Base-by-base conservation (phyloP, 2,113 vertebrate species). In the Cettia cetti region DNA sequence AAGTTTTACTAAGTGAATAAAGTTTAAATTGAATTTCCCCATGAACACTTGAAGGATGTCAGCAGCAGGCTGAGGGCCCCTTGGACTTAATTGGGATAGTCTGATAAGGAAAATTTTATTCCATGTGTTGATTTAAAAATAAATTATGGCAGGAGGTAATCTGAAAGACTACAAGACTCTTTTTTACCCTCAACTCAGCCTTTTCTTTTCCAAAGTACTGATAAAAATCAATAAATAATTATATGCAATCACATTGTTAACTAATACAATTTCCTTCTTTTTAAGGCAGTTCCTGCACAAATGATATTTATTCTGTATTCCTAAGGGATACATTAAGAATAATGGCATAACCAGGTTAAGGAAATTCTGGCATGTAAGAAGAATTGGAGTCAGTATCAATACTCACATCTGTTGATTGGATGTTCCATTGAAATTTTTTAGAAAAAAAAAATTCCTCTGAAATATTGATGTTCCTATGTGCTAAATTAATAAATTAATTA, bases 11-110 rank as follows among this genome's bases (percentile, higher is more conserved):
- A 30, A 57, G 56, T 37, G 77, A 88, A 33, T 61, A 40, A 88
- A 82, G 70, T 63, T 88, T 75, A 90, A 95, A 88, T 88, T 85
- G 66, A 88, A 59, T 88, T 85, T 72, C 44, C 47, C 30, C n/a
- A 13, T 28, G 45, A 82, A 53, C 10, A 20, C 37, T 40, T 30
- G 76, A 45, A 90, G 86, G 79, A 40, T 39, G 52, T 40, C 70
- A 79, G 50, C 37, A 53, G 50, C 56, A 37, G 44, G 44, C 72
- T 82, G 64, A 64, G 26, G 66, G 35, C 40, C 30, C 50, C 12
- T 31, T 75, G 8, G 39, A 76, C 59, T 79, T 86, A 82, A 52
- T 39, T 82, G 57, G 50, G 81, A 44, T 47, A 50, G 72, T 10
- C 49, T 44, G 68, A 42, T 71, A 71, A 86, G 80, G 49, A 59